Percentiles rank a stretch among this genome's conserved stretches.
Evolutionary conservation across 2,113 vertebrate species (phyloP).

Genomic region (Corythaixoides concolor): DNA sequence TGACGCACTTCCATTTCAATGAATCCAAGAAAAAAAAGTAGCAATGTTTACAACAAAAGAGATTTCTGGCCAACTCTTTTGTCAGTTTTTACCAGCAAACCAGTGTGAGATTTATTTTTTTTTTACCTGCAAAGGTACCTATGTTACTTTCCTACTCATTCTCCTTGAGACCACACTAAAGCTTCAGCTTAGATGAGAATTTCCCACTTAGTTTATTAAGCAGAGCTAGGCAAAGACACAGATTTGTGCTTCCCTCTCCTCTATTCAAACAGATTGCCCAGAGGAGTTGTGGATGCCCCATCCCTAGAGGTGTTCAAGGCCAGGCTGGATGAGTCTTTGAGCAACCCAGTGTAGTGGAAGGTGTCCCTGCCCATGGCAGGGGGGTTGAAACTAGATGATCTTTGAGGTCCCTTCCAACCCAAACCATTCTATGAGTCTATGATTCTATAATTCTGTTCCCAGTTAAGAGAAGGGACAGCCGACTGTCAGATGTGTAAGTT

Average conservation of each 20-base stretch:
- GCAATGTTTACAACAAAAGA: not conserved
- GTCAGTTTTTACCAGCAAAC: not conserved
- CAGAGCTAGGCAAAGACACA: not conserved
- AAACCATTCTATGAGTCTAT: too few species aligned
- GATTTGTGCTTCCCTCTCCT: not conserved
- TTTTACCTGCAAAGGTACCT: not conserved
- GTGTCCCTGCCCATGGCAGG: too few species aligned
- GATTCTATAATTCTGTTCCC: too few species aligned
- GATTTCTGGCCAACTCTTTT: not conserved
- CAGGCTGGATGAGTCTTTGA: too few species aligned
- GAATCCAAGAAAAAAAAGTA: not conserved
- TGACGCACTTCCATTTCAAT: not conserved
- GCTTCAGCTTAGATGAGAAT: not conserved
- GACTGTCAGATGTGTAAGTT: accelerated
- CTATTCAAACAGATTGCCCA: not conserved
- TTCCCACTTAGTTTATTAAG: not conserved
- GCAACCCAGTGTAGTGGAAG: too few species aligned
- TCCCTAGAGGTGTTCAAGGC: too few species aligned
- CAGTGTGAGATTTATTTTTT: not conserved
- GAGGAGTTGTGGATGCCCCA: too few species aligned
- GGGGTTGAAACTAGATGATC: too few species aligned
- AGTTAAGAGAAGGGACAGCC: not conserved
- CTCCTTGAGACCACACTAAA: not conserved
- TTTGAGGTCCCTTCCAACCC: too few species aligned
- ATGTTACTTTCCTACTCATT: not conserved